Evolutionary conservation across 2,797 vertebrate species (phyloP).

Genomic region (Allobates femoralis): DNA sequence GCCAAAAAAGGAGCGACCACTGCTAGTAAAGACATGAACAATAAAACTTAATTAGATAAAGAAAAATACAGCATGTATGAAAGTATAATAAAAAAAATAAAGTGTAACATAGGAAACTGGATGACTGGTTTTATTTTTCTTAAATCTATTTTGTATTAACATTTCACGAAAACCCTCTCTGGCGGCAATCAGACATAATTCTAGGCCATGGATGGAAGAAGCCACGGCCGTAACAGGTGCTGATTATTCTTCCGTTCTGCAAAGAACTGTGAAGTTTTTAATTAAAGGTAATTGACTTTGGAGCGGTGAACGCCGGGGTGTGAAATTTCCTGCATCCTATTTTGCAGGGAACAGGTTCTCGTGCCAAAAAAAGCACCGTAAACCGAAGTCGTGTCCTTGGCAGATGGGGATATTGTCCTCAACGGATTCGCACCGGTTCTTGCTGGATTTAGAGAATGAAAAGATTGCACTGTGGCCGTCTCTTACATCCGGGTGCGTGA

Average conservation of each 20-base stretch:
- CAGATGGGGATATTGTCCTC: slow-evolving; percentile 48
- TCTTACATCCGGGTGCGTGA: background rate
- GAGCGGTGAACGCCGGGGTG: slow-evolving; percentile 32
- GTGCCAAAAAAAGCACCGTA: slow-evolving; percentile 43
- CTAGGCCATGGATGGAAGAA: slow-evolving; percentile 15
- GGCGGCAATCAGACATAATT: background rate
- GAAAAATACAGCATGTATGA: background rate
- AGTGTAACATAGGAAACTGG: background rate
- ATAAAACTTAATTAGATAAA: no score
- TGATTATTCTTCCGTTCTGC: slow-evolving; percentile 24
- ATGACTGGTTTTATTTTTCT: background rate
- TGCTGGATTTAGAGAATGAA: slow-evolving; percentile 28
- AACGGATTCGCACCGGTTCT: slow-evolving; percentile 18
- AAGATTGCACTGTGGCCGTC: slow-evolving; percentile 22
- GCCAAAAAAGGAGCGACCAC: no score
- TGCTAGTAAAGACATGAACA: no score
- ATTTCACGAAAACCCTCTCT: background rate
- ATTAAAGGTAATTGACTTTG: slow-evolving; percentile 55
- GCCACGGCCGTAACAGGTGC: slow-evolving; percentile 41
- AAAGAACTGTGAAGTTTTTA: slow-evolving; percentile 51
- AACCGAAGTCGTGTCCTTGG: slow-evolving; percentile 25
- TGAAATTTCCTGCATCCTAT: slow-evolving; percentile 45
- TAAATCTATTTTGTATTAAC: background rate
- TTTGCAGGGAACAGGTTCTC: slow-evolving; percentile 19
- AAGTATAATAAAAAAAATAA: background rate